Evolutionary conservation across 2,113 vertebrate species (phyloP).

Genomic region (Otus sunia): DNA sequence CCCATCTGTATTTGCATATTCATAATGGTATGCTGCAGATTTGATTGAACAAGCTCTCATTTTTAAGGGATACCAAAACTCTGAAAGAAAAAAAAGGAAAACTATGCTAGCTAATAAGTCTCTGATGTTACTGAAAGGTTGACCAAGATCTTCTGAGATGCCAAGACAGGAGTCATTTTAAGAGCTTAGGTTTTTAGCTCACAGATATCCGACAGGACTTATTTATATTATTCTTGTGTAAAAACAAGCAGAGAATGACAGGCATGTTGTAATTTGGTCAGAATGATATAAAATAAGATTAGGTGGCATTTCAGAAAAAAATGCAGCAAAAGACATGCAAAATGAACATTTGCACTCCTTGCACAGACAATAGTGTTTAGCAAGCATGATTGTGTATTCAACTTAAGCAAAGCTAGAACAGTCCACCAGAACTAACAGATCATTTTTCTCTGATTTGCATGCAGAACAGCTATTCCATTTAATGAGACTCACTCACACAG

Average conservation of each 20-base stretch:
- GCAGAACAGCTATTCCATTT: not conserved
- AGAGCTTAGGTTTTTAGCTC: not conserved
- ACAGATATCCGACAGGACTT: not conserved
- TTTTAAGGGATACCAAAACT: not conserved
- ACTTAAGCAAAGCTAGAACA: not conserved
- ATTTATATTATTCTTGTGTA: not conserved
- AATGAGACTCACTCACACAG: constrained; percentile 21
- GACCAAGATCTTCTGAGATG: not conserved
- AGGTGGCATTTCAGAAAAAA: not conserved
- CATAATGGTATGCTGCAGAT: rapidly evolving
- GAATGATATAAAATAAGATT: not conserved
- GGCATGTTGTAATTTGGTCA: not conserved
- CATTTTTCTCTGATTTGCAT: not conserved
- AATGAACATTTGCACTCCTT: not conserved
- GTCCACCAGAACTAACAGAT: not conserved
- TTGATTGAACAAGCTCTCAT: not conserved
- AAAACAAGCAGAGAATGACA: not conserved
- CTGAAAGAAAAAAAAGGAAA: not conserved
- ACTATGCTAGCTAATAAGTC: not conserved
- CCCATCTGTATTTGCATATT: not conserved
- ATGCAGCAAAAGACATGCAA: not conserved
- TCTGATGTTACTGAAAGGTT: not conserved
- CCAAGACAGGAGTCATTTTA: not conserved
- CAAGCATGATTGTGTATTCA: not conserved
- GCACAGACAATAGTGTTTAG: not conserved